Conservation (phyloP, 2,113 vertebrate genomes). For the Phocoena sinus region DNA sequence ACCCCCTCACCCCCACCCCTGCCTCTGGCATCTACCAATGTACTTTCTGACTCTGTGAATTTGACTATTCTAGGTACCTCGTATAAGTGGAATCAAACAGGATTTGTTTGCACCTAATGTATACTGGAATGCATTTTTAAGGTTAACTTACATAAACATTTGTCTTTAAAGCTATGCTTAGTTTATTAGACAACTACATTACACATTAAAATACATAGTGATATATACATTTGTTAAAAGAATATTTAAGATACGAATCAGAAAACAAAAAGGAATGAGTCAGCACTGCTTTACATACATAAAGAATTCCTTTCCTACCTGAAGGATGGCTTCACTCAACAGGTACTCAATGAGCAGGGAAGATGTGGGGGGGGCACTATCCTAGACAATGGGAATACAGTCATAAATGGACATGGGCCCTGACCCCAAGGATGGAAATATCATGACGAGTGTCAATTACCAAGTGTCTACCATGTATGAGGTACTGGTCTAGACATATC, state of each 20-base stretch:
- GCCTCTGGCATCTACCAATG: too few species aligned
- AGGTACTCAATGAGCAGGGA: not conserved
- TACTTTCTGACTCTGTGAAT: too few species aligned
- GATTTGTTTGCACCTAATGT: too few species aligned
- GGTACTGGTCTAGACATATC: not conserved
- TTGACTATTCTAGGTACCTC: too few species aligned
- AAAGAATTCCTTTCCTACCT: not conserved
- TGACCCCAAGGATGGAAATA: not conserved
- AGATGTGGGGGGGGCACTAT: too few species aligned
- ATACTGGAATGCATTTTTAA: too few species aligned
- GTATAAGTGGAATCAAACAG: too few species aligned
- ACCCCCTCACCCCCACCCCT: too few species aligned
- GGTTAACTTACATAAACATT: not conserved
- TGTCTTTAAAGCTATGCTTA: not conserved
- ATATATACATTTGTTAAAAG: not conserved
- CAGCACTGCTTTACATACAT: not conserved
- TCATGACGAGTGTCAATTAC: not conserved
- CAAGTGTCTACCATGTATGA: not conserved
- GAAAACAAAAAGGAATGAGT: constrained; percentile 13
- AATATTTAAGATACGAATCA: not conserved
- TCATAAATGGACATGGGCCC: not conserved
- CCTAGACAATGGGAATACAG: not conserved
- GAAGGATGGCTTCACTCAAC: not conserved
- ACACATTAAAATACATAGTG: not conserved
- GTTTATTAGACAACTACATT: not conserved